Conservation (phyloP, 2,797 vertebrate genomes). For the Cossypha dichroa region DNA sequence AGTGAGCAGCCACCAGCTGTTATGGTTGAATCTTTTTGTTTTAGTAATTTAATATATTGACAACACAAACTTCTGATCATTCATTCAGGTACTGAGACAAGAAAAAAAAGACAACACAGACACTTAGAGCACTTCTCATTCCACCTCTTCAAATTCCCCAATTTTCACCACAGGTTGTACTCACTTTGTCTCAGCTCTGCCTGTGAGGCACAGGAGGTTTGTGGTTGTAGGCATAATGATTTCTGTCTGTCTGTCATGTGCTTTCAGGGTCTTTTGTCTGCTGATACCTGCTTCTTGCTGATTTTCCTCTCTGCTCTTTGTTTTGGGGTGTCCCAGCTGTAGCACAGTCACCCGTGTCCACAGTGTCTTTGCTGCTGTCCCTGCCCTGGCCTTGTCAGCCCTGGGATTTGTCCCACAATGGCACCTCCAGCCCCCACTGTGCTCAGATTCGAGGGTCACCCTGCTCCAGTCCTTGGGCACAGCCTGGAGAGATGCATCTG, state of each 20-base stretch:
- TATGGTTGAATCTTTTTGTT: background rate
- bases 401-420: accelerated
- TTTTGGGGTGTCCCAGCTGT: accelerated
- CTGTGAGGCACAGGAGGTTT: background rate
- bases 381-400: background rate
- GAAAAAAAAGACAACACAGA: background rate
- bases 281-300: background rate
- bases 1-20: background rate
- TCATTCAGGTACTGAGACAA: background rate
- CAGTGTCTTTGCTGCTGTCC: background rate
- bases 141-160: background rate
- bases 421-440: accelerated
- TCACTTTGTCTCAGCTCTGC: background rate
- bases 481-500: background rate
- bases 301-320: background rate
- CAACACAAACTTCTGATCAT: background rate
- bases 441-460: accelerated
- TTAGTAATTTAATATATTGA: background rate
- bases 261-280: background rate
- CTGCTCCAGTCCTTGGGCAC: background rate
- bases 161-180: background rate
- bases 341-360: accelerated
- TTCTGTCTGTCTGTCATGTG: background rate
- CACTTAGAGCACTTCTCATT: background rate
- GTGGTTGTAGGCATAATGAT: background rate